Percentiles rank a stretch among this genome's conserved stretches.
Evolutionary conservation across 1,140 invertebrate genomes (phyloP).

Genomic region (Diabrotica virgifera): DNA sequence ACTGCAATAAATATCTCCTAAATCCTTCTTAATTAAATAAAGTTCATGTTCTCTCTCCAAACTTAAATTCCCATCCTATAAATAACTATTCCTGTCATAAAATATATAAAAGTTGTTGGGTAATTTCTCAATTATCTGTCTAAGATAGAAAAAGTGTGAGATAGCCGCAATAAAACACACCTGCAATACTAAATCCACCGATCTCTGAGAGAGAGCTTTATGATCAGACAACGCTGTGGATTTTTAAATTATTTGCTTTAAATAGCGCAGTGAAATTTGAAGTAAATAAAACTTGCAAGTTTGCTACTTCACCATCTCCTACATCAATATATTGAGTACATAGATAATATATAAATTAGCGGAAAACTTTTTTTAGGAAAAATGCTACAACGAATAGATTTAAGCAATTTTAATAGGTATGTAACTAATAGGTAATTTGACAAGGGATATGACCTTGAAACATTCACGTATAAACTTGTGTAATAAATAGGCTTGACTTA

Average conservation of each 20-base stretch:
- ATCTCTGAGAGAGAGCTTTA: conserved; percentile 12
- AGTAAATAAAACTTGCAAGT: no score
- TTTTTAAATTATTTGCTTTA: not conserved
- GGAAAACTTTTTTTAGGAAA: no score
- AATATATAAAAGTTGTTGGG: conserved; percentile 20
- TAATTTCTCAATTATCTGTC: conserved; percentile 22
- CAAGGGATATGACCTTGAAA: no score
- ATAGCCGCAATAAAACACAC: conserved; percentile 19
- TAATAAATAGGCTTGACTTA: no score
- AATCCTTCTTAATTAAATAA: not conserved
- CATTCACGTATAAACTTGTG: no score
- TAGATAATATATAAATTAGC: no score
- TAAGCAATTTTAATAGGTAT: no score
- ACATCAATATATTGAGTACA: no score
- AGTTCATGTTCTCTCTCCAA: not conserved
- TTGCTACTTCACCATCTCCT: no score
- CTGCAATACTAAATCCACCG: conserved; percentile 19
- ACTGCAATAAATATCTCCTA: not conserved
- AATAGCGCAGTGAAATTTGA: not conserved
- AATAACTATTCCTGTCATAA: conserved; percentile 16
- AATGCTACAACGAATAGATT: no score
- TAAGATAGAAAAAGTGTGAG: conserved; percentile 20
- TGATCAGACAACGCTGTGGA: conserved; percentile 3
- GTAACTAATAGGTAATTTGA: no score
- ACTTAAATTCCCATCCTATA: conserved; percentile 17